Base-by-base conservation (phyloP, 2,797 vertebrate genomes). In the Lepidocolaptes lacrymiger region DNA sequence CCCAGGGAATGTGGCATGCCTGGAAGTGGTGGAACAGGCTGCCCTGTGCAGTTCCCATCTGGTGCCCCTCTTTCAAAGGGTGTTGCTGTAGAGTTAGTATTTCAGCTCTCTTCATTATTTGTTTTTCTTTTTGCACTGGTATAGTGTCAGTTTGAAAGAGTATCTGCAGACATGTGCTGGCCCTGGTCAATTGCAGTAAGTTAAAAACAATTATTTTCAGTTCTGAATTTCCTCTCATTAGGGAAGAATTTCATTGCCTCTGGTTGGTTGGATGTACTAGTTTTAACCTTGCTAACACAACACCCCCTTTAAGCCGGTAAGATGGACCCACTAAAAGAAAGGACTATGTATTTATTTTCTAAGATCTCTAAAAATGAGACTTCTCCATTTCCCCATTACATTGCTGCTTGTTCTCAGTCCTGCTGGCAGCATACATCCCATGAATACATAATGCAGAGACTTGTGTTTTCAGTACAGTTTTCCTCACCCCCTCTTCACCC, bases 401-500 rank as follows among this genome's bases (percentile, higher is more conserved):
- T 43, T 28, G 69, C 56, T 81, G 62, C 48, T 82, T 89, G 81
- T 96, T 88, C 76, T 91, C 66, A 78, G 68, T 78, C 91, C 87
- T 80, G 82, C 89, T 94, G 95, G 79, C 85, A 91, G 85, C 54
- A 55, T 75, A 20, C 63, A 34, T 75, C 79, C 36, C 58, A 21
- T 93, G 93, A 94, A 95, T 95, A 72, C 93, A 78, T 93, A 96
- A 93, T 95, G 32, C 28, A 81, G 66, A 56, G 68, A 74, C 59
- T 93, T 94, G 66, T 84, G 71, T 85, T 77, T 95, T 89, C 74
- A 75, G 46, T 89, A 51, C 24, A 24, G 55, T 91, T 95, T 89
- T 75, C 34, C 27, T 93, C 63, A 67, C 30, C 37, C 69, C 28
- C 64, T 68, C 54, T 91, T 81, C 9, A 10, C 41, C 71, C 79